Evolutionary conservation across 2,888 invertebrate genomes (phyloP).

Genomic region (Barypeithes pellucidus): DNA sequence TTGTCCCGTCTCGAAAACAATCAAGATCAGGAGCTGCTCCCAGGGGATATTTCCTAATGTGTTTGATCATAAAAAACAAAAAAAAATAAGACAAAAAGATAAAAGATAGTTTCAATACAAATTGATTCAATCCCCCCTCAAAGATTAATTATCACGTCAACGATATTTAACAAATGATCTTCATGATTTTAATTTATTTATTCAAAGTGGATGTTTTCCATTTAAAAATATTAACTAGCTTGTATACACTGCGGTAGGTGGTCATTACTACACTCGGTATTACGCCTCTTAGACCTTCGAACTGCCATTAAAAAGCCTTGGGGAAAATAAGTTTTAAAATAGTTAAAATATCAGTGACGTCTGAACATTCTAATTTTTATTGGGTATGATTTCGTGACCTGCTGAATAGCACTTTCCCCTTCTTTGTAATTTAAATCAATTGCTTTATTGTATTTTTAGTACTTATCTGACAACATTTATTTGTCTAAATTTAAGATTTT

Average conservation of each 20-base stretch:
- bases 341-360: background rate
- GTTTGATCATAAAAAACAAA: too few species aligned
- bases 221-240: background rate
- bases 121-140: background rate
- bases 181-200: constrained; percentile 1
- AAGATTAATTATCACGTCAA: background rate
- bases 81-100: background rate
- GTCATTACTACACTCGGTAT: background rate
- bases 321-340: background rate
- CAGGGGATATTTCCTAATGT: too few species aligned
- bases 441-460: too few species aligned
- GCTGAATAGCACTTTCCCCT: too few species aligned
- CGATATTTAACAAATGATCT: background rate
- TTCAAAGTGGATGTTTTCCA: background rate
- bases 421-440: too few species aligned
- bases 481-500: too few species aligned
- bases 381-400: too few species aligned
- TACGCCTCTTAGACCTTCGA: background rate
- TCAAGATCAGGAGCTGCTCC: too few species aligned
- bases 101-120: too few species aligned
- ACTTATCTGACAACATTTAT: too few species aligned
- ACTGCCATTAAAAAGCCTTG: background rate
- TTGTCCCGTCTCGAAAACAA: too few species aligned
- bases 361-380: too few species aligned
- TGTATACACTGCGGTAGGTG: background rate